phyloP scores from a whole-genome alignment of 2,113 vertebrate genomes.

The Pedetes capensis region DNA sequence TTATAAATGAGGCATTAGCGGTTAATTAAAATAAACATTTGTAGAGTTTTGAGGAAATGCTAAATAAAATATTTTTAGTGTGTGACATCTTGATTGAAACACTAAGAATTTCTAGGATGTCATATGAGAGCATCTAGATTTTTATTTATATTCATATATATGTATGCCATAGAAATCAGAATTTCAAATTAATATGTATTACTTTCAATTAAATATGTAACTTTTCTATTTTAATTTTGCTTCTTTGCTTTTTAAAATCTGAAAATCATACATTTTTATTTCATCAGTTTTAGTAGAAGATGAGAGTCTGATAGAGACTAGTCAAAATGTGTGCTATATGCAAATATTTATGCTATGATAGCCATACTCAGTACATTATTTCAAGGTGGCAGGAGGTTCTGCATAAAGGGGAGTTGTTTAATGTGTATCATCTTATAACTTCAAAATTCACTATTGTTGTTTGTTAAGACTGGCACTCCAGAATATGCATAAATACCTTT shows the following conservation, averaged over 20 bases:
- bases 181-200: not conserved
- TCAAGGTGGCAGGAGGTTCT: not conserved
- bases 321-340: not conserved
- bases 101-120: not conserved
- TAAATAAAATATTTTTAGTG: not conserved
- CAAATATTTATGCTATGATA: not conserved
- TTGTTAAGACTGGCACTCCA: not conserved
- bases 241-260: not conserved
- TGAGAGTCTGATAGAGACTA: not conserved
- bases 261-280: not conserved
- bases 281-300: not conserved
- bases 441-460: not conserved
- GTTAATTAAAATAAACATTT: not conserved
- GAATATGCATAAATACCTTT: not conserved
- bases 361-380: not conserved
- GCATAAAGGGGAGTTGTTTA: not conserved
- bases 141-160: not conserved
- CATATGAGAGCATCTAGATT: not conserved
- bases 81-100: not conserved
- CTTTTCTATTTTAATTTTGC: not conserved
- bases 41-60: not conserved
- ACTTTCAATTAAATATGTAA: not conserved
- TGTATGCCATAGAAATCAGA: not conserved
- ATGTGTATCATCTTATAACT: not conserved
- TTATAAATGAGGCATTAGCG: not conserved